Base-by-base conservation (phyloP, 2,797 vertebrate species). In the Acanthurus leucopareius region DNA sequence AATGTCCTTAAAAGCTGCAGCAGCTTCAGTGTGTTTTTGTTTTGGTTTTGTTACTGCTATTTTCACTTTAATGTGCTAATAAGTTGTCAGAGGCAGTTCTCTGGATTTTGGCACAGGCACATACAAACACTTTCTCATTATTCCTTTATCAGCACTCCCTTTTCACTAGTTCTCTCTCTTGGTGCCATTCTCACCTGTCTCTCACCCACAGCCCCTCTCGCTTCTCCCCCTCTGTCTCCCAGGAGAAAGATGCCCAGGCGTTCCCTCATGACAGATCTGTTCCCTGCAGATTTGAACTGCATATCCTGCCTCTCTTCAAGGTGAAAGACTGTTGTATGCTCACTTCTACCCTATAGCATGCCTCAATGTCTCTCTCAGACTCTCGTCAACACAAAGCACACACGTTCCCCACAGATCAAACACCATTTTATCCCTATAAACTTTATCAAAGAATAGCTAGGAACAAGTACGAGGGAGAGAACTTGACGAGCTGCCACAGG, bases 41-140 rank as follows among this genome's bases (percentile, higher is more conserved):
- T 90, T 89, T 79, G 65, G 28, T 74, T 75, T 87, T 77, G 60
- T 79, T 74, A 4, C 44, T 7, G 4, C 22, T 67, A 83, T 71
- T 78, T 85, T 52, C 22, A 45, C 80, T 89, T 91, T 87, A 85
- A 90, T 89, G 87, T 89, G 91, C 83, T 90, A 93, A 93, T 91
- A 82, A 65, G 72, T 79, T 86, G 81, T 92, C 85, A 77, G 59
- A 80, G 79, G 79, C 69, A 83, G 71, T 57, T 86, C 49, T 54
- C 72, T 70, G 69, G 69, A 63, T 84, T 89, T 82, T 72, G 65
- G 77, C 77, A 58, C 66, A 68, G 49, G 40, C 83, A 87, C 80
- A 84, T n/a, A 49, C 38, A 86, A 84, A 89, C 68, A 47, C 60
- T 44, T 78, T 75, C 69, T 79, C 58, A 80, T 87, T 85, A 85